These are phyloP conservation scores for Papilio helenus DNA, from an alignment of 1,140 invertebrate genomes.

Conservation along the genomic window DNA sequence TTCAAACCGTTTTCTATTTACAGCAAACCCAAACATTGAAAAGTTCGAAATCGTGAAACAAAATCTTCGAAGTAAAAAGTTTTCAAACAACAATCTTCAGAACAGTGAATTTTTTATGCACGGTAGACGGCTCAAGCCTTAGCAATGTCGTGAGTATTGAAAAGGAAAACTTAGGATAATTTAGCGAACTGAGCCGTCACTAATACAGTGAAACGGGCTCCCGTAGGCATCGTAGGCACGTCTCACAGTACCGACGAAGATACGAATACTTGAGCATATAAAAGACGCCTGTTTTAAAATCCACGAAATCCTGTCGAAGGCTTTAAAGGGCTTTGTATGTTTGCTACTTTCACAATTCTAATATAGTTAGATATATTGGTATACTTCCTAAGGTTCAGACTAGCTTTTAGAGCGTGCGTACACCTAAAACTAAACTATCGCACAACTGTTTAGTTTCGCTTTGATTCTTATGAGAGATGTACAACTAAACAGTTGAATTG, in stretches of 20 bases:
- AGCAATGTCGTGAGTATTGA: constrained; percentile 15
- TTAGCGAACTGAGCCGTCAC: constrained; percentile 21
- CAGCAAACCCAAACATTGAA: not conserved
- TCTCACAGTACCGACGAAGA: not conserved
- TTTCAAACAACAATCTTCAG: not conserved
- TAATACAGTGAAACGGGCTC: constrained; percentile 15
- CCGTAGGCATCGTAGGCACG: not conserved
- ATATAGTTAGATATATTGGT: not conserved
- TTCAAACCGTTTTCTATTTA: not conserved
- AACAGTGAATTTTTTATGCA: not conserved
- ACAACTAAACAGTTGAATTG: no score
- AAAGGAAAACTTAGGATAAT: constrained; percentile 26
- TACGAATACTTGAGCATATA: not conserved
- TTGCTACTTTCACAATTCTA: not conserved
- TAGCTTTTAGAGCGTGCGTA: no score
- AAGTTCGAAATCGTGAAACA: not conserved
- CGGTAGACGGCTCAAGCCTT: constrained; percentile 1
- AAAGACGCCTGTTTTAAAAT: constrained; percentile 28
- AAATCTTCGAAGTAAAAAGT: not conserved
- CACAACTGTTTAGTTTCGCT: no score
- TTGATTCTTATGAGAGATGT: no score
- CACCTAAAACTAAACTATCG: no score
- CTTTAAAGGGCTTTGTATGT: not conserved
- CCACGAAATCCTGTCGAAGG: not conserved
- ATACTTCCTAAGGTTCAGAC: no score